A percentile compares a stretch with the other conserved stretches of the same genome.
phyloP scores from a whole-genome alignment of 2,797 vertebrate genomes.

The Rhinoraja longicauda region DNA sequence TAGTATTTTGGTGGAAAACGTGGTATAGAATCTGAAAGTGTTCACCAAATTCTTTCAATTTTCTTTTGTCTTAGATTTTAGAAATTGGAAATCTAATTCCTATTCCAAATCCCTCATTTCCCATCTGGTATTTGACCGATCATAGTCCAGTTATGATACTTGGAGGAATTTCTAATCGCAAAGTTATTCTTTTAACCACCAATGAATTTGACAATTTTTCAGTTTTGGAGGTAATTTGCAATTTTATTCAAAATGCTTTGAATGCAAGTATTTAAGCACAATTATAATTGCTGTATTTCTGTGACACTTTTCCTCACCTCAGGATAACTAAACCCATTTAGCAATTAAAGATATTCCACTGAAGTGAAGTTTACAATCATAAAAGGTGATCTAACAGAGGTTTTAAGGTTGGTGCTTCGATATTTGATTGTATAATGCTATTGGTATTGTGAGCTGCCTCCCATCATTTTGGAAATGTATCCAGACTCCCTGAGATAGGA shows the following conservation, averaged over 20 bases:
- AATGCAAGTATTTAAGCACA: not conserved
- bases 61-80: not conserved
- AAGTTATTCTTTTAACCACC: conserved; percentile 49
- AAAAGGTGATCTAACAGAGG: too few species aligned
- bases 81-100: not conserved
- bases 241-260: not conserved
- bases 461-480: too few species aligned
- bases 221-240: conserved; percentile 48
- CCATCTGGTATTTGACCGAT: conserved; percentile 47
- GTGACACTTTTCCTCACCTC: too few species aligned
- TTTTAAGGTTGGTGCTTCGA: too few species aligned
- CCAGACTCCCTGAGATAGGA: too few species aligned
- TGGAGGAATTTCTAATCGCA: conserved; percentile 47
- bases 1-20: conserved; percentile 2
- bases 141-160: conserved; percentile 53
- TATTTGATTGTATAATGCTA: too few species aligned
- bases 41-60: not conserved
- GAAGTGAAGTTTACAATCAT: too few species aligned
- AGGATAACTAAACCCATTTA: too few species aligned
- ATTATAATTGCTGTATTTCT: too few species aligned
- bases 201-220: conserved; percentile 45
- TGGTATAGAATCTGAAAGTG: not conserved
- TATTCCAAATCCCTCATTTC: conserved; percentile 20
- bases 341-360: too few species aligned
- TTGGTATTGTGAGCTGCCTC: too few species aligned